A percentile compares a stretch with the other conserved stretches of the same genome.
Evolutionary conservation across 2,797 vertebrate species (phyloP).

Genomic region (Eulemur mongoz): DNA sequence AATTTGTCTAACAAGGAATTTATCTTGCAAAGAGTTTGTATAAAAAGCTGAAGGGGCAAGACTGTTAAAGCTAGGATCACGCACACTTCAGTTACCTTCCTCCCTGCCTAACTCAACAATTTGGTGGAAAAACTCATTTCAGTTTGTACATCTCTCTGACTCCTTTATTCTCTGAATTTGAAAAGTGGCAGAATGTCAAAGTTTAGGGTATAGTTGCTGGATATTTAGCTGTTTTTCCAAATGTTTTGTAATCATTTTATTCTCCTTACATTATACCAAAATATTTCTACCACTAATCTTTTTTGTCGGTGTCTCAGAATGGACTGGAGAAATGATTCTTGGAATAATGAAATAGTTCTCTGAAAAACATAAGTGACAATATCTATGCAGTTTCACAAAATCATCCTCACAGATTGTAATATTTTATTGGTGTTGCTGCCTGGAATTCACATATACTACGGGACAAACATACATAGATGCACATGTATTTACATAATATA

Average conservation of each 20-base stretch:
- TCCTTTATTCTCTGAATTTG: neutral
- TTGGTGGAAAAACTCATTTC: neutral
- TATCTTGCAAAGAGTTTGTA: constrained; percentile 19
- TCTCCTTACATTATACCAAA: neutral
- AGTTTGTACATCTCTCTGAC: neutral
- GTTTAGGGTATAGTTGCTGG: neutral
- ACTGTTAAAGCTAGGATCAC: neutral
- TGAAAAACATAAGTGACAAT: neutral
- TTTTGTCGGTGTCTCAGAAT: neutral
- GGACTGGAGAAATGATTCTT: neutral
- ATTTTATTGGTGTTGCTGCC: neutral
- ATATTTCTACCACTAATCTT: neutral
- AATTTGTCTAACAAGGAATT: constrained; percentile 7
- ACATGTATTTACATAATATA: neutral
- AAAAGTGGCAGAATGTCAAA: neutral
- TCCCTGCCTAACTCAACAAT: neutral
- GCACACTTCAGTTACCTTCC: neutral
- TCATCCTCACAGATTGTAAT: neutral
- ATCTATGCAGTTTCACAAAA: neutral
- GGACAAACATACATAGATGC: neutral
- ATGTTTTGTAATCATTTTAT: neutral
- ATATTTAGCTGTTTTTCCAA: neutral
- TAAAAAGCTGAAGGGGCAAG: neutral
- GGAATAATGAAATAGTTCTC: neutral
- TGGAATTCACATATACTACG: neutral